Percentiles rank a stretch among this genome's conserved stretches.
phyloP scores from a whole-genome alignment of 2,113 vertebrate species.

The Formicarius rufipectus region DNA sequence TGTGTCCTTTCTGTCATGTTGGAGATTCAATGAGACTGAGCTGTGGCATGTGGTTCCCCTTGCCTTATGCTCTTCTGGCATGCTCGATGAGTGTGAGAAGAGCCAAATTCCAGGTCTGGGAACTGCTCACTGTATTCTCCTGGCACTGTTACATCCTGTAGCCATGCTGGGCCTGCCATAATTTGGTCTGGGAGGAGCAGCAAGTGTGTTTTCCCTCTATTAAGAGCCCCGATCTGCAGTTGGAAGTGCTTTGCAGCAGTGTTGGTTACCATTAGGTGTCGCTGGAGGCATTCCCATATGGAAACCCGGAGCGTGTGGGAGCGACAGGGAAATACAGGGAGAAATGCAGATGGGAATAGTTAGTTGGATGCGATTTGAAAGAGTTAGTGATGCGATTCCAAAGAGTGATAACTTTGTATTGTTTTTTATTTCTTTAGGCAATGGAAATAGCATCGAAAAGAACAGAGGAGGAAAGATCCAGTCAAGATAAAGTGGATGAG shows the following conservation, averaged over 20 bases:
- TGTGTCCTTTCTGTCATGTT: background rate
- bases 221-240: background rate
- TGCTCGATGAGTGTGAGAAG: background rate
- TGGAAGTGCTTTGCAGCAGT: rapidly evolving
- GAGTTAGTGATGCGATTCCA: background rate
- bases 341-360: background rate
- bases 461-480: slow-evolving; percentile 86
- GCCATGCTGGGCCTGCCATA: background rate
- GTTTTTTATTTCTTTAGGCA: slow-evolving; percentile 74
- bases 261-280: background rate
- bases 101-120: background rate
- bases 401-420: slow-evolving; percentile 5
- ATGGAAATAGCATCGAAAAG: slow-evolving; percentile 87
- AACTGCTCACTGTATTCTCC: background rate
- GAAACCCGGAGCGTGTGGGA: background rate
- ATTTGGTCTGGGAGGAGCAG: background rate
- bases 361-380: background rate
- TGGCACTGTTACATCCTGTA: background rate
- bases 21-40: background rate
- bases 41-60: background rate
- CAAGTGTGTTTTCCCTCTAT: background rate
- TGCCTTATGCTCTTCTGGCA: background rate
- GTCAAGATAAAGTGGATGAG: slow-evolving; percentile 92
- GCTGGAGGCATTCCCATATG: background rate
- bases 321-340: background rate